Percentiles rank a stretch among this genome's conserved stretches.
Conservation (phyloP, 2,797 vertebrate species). For the Scolopax bukidnonensis region DNA sequence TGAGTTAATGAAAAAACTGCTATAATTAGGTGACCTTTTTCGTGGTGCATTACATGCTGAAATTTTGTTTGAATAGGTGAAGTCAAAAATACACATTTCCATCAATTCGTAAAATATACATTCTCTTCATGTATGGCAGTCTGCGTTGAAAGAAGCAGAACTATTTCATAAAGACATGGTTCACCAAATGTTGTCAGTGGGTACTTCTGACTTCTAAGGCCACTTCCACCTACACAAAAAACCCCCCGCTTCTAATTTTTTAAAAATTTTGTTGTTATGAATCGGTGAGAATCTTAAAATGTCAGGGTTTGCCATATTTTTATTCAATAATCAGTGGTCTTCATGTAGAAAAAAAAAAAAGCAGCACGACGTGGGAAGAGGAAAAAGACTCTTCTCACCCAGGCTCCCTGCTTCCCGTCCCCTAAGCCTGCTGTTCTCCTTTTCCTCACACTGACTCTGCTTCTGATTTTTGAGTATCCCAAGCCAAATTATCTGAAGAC, state of each 20-base stretch:
- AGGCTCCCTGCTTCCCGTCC: not conserved
- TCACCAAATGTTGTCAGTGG: not conserved
- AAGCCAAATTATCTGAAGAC: not conserved
- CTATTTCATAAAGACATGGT: slow-evolving; percentile 36
- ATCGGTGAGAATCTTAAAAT: not conserved
- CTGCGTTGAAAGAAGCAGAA: slow-evolving; percentile 31
- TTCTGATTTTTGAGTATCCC: not conserved
- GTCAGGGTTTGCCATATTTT: not conserved
- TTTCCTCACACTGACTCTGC: not conserved
- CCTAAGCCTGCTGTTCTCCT: not conserved
- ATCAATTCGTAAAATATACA: slow-evolving; percentile 41
- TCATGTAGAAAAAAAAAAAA: not conserved
- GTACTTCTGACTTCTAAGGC: not conserved
- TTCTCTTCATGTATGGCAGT: slow-evolving; percentile 9
- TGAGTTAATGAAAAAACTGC: slow-evolving; percentile 33
- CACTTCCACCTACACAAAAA: not conserved
- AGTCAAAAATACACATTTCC: slow-evolving; percentile 18
- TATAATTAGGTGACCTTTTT: slow-evolving; percentile 18
- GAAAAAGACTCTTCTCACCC: not conserved
- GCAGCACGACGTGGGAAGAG: not conserved
- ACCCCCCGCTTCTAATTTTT: not conserved
- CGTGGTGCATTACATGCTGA: not conserved
- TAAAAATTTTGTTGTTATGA: not conserved
- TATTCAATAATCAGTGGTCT: not conserved
- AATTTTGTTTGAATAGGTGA: slow-evolving; percentile 60